A percentile compares a stretch with the other conserved stretches of the same genome.
phyloP scores from a whole-genome alignment of 2,113 vertebrate species.

The Helogale parvula region DNA sequence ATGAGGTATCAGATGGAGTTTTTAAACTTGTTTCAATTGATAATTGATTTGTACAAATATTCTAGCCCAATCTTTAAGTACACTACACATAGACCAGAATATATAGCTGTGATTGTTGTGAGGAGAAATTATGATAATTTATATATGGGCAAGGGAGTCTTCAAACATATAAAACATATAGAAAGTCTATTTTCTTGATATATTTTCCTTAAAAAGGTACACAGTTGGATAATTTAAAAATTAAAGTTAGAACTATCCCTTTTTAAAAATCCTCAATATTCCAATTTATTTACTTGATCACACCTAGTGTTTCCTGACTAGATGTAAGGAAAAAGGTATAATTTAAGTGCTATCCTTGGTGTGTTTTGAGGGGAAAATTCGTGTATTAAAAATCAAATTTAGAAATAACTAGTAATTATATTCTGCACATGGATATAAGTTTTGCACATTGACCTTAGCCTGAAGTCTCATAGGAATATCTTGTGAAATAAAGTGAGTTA shows the following conservation, averaged over 20 bases:
- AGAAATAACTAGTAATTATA: conserved; percentile 7
- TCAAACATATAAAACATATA: neutral
- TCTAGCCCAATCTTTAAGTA: neutral
- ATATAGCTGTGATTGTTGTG: neutral
- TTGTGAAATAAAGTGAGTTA: neutral
- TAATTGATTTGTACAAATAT: neutral
- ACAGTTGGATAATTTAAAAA: neutral
- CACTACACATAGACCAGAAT: neutral
- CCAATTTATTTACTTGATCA: neutral
- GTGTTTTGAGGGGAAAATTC: neutral
- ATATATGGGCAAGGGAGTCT: neutral
- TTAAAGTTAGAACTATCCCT: neutral
- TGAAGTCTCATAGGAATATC: neutral
- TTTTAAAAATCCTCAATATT: neutral
- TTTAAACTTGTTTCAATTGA: neutral
- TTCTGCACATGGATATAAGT: neutral
- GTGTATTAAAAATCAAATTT: neutral
- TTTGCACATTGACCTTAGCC: neutral
- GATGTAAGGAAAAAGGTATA: neutral
- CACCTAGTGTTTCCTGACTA: neutral
- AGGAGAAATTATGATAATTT: neutral
- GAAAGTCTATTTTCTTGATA: neutral
- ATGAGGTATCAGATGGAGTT: neutral
- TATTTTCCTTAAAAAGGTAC: neutral
- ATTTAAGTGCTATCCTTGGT: neutral